Percentiles rank a stretch among this genome's conserved stretches.
Conservation (phyloP, 2,797 vertebrate species). For the Bryconaethiops microstoma region DNA sequence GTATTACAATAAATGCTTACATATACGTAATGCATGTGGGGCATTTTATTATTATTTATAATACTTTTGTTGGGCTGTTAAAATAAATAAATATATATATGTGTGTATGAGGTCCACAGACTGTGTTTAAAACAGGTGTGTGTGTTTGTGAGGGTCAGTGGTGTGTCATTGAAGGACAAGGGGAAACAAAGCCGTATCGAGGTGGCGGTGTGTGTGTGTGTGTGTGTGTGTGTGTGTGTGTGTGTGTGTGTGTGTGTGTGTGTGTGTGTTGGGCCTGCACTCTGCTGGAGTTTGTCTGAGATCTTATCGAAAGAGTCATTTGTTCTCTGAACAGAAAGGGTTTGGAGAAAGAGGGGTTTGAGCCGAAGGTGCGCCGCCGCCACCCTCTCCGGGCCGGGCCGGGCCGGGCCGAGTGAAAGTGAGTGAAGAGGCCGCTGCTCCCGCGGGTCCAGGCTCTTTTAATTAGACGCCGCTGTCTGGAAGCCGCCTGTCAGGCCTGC, state of each 20-base stretch:
- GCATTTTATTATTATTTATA: neutral
- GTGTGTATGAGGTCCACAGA: neutral
- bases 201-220: too few species aligned
- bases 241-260: too few species aligned
- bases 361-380: too few species aligned
- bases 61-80: neutral
- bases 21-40: too few species aligned
- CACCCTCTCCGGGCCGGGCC: too few species aligned
- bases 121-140: slow-evolving; percentile 33
- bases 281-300: slow-evolving; percentile 53
- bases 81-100: too few species aligned
- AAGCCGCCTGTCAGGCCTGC: slow-evolving; percentile 12
- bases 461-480: slow-evolving; percentile 13
- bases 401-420: too few species aligned
- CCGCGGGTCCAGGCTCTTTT: neutral
- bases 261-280: slow-evolving; percentile 62
- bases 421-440: neutral
- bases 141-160: slow-evolving; percentile 51
- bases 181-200: slow-evolving; percentile 46
- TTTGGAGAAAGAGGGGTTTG: slow-evolving; percentile 29
- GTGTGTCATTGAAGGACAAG: slow-evolving; percentile 71
- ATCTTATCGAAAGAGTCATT: slow-evolving; percentile 75
- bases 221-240: too few species aligned
- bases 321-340: slow-evolving; percentile 71
- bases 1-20: too few species aligned